phyloP scores from a whole-genome alignment of 2,113 vertebrate species.

The Antigone vipio region DNA sequence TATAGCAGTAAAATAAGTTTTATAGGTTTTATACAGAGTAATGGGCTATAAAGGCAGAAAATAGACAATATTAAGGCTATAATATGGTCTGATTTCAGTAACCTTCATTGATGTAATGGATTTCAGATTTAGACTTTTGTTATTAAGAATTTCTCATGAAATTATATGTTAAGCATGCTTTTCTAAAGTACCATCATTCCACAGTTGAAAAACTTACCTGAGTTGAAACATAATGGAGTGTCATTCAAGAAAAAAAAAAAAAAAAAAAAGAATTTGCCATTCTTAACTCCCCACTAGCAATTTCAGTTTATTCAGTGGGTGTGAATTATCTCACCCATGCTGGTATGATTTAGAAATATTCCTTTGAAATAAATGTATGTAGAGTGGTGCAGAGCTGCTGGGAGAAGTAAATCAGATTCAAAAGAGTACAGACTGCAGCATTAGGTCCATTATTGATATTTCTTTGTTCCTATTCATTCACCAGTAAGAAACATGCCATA shows the following conservation, averaged over 20 bases:
- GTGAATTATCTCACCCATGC: slow-evolving; percentile 21
- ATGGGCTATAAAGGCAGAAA: background rate
- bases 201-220: background rate
- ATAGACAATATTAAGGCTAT: background rate
- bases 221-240: background rate
- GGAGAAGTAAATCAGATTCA: background rate
- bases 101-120: background rate
- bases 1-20: background rate
- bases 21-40: background rate
- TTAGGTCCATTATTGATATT: background rate
- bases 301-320: slow-evolving; percentile 8
- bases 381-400: background rate
- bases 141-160: background rate
- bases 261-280: background rate
- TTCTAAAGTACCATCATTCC: background rate
- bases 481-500: background rate
- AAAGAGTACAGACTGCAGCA: background rate
- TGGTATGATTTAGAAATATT: slow-evolving; percentile 14
- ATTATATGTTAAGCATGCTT: background rate
- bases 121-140: background rate
- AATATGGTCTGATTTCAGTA: background rate
- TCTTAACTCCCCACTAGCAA: background rate
- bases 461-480: slow-evolving; percentile 6
- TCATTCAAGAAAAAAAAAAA: background rate
- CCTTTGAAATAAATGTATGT: background rate